phyloP scores from a whole-genome alignment of 2,113 vertebrate species.

The Aleadryas rufinucha region DNA sequence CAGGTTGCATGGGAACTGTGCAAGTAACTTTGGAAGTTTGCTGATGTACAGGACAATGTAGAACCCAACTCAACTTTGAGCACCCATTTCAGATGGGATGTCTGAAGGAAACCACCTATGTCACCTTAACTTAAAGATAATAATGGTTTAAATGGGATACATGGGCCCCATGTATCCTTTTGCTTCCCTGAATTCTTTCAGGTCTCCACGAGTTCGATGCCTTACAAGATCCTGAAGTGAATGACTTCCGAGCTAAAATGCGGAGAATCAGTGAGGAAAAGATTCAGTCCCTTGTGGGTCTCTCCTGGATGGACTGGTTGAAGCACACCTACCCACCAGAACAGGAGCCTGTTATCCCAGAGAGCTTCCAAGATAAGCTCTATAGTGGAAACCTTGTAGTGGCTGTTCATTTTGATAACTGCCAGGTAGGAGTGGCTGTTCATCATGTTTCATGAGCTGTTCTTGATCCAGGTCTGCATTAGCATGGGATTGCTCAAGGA shows the following conservation, averaged over 20 bases:
- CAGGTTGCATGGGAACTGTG: background rate
- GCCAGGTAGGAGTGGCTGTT: slow-evolving; percentile 78
- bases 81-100: background rate
- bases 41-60: background rate
- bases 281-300: slow-evolving; percentile 83
- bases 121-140: background rate
- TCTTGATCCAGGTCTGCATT: background rate
- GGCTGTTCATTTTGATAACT: slow-evolving; percentile 91
- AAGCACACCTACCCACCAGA: slow-evolving; percentile 88
- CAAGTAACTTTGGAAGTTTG: background rate
- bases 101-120: background rate
- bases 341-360: slow-evolving; percentile 76
- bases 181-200: slow-evolving; percentile 56
- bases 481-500: background rate
- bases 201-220: slow-evolving; percentile 95
- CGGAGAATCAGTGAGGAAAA: slow-evolving; percentile 88
- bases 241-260: slow-evolving; percentile 95
- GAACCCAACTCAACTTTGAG: background rate
- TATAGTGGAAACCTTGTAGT: slow-evolving; percentile 85
- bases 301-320: slow-evolving; percentile 90
- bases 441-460: background rate
- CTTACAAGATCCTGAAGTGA: slow-evolving; percentile 92
- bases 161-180: background rate
- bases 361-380: slow-evolving; percentile 81
- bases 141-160: background rate